Conservation (phyloP, 2,888 invertebrate genomes). For the Andrena flavipes region DNA sequence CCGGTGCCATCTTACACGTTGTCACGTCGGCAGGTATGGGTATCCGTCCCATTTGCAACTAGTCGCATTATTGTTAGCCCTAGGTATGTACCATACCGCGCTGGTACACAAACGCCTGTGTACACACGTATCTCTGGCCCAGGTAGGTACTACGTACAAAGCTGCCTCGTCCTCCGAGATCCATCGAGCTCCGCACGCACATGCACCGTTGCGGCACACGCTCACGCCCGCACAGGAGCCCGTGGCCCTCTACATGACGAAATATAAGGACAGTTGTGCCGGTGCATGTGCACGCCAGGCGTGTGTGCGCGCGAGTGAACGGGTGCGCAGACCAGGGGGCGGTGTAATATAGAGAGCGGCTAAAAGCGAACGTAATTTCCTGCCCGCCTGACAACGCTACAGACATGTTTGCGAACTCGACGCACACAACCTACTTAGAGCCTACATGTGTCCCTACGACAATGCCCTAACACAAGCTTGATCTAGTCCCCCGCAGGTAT, state of each 20-base stretch:
- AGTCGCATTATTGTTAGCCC: constrained; percentile 74
- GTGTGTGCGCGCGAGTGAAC: constrained; percentile 32
- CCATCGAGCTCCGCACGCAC: constrained; percentile 32
- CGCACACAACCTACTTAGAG: constrained; percentile 82
- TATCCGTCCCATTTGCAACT: constrained; percentile 74
- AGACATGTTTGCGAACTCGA: constrained; percentile 84
- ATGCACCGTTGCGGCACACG: background rate
- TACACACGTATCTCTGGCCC: constrained; percentile 70
- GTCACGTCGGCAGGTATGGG: constrained; percentile 72
- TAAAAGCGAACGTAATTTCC: constrained; percentile 85
- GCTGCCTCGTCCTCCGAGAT: constrained; percentile 61
- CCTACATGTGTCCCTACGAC: constrained; percentile 79
- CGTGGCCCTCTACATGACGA: background rate
- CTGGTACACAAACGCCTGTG: constrained; percentile 62
- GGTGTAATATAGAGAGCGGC: constrained; percentile 83
- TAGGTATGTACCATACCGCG: constrained; percentile 67
- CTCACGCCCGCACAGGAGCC: too few relatives aligned
- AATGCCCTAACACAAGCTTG: constrained; percentile 75
- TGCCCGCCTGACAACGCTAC: constrained; percentile 83
- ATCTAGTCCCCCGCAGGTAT: constrained; percentile 69
- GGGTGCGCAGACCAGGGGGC: constrained; percentile 66
- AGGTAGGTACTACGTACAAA: constrained; percentile 63
- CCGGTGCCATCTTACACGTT: constrained; percentile 67
- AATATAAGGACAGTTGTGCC: constrained; percentile 52
- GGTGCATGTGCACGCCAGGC: background rate